These are phyloP conservation scores for Oncorhynchus masou DNA, from an alignment of 2,113 vertebrate genomes.

Conservation along the genomic window DNA sequence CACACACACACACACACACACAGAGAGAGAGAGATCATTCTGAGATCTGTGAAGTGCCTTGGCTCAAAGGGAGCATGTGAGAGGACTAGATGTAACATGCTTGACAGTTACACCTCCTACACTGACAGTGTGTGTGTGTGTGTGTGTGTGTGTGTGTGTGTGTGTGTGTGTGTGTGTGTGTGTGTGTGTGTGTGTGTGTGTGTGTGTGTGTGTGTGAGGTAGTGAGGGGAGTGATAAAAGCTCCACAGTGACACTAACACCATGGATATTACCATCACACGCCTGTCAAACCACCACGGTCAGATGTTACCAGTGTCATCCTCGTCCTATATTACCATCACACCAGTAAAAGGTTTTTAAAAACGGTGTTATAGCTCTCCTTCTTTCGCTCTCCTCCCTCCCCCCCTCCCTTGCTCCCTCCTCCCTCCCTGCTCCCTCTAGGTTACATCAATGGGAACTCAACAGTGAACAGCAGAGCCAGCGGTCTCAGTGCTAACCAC, in stretches of 20 bases:
- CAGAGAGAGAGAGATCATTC: background rate
- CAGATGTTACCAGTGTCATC: too few relatives aligned
- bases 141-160: background rate
- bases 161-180: background rate
- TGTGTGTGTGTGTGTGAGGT: too few relatives aligned
- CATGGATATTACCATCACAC: constrained; percentile 30
- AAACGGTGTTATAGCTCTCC: background rate
- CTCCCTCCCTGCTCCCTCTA: constrained; percentile 32
- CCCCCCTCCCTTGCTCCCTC: background rate
- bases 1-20: constrained; percentile 5
- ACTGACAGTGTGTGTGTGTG: constrained; percentile 23
- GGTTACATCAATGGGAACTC: constrained; percentile 83
- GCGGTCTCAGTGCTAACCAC: constrained; percentile 78
- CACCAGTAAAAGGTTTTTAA: background rate
- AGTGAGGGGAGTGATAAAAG: background rate
- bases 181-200: too few relatives aligned
- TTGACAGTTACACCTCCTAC: constrained; percentile 56
- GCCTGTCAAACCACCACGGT: too few relatives aligned
- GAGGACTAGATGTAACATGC: constrained; percentile 65
- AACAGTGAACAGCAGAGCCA: constrained; percentile 74
- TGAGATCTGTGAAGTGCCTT: background rate
- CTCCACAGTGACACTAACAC: background rate
- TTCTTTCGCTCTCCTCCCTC: background rate
- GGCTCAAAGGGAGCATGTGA: constrained; percentile 50
- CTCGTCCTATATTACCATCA: too few relatives aligned